phyloP scores from a whole-genome alignment of 64 coral and sea anemone species.

The Montipora capricornis region DNA sequence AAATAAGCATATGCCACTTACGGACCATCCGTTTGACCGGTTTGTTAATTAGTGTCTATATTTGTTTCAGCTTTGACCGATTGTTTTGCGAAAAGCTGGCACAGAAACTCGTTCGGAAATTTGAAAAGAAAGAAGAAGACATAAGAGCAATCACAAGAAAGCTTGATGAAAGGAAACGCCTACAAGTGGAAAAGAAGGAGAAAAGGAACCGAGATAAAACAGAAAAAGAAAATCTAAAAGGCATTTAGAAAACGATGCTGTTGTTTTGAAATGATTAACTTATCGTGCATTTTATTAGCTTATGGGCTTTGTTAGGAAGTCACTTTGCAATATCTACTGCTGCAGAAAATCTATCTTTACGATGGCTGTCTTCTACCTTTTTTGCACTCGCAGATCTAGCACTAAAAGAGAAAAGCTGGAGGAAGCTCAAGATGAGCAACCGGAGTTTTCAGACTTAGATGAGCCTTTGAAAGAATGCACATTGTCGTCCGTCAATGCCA shows the following conservation, averaged over 20 bases:
- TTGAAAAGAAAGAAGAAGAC: too few relatives aligned
- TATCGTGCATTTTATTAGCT: too few relatives aligned
- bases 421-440: not conserved
- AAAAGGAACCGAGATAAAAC: conserved; percentile 24
- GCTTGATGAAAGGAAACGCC: not conserved
- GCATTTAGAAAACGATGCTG: not conserved
- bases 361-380: not conserved
- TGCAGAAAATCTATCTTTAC: too few relatives aligned
- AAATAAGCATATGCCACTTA: too few relatives aligned
- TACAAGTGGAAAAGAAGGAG: not conserved
- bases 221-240: conserved; percentile 10
- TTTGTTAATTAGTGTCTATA: too few relatives aligned
- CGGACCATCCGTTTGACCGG: too few relatives aligned
- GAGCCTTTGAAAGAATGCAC: conserved; percentile 17
- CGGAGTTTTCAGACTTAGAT: not conserved
- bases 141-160: not conserved
- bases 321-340: too few relatives aligned
- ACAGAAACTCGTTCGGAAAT: too few relatives aligned
- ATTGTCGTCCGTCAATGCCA: not conserved
- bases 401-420: not conserved
- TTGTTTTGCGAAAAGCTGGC: too few relatives aligned
- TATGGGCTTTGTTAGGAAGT: too few relatives aligned
- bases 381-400: not conserved
- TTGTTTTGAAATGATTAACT: too few relatives aligned
- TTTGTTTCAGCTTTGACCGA: too few relatives aligned